Evolutionary conservation across 2,797 vertebrate species (phyloP).

Genomic region (Oceanodroma leucorhoa): DNA sequence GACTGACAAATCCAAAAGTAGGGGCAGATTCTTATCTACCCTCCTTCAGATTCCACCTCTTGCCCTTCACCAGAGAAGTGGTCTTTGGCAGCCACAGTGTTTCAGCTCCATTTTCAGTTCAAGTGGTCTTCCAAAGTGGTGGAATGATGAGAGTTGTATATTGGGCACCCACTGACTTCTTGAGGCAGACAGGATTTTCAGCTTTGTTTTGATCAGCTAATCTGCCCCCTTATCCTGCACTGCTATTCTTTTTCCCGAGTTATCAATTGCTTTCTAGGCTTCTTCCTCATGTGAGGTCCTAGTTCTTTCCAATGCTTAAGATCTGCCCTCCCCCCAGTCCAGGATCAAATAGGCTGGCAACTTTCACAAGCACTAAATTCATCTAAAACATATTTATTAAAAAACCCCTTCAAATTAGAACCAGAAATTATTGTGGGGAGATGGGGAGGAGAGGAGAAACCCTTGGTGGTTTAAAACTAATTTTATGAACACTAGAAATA

Average conservation of each 20-base stretch:
- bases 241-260: not conserved
- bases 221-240: not conserved
- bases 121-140: not conserved
- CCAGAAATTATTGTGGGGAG: constrained; percentile 16
- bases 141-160: not conserved
- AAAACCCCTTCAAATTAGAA: not conserved
- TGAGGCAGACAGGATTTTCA: not conserved
- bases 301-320: not conserved
- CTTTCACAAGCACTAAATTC: not conserved
- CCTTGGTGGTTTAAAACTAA: constrained; percentile 35
- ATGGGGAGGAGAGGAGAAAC: not conserved
- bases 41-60: not conserved
- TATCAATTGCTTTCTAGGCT: not conserved
- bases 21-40: not conserved
- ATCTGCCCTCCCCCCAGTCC: not conserved
- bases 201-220: not conserved
- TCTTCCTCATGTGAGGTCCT: not conserved
- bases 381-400: constrained; percentile 7
- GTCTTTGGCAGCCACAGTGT: not conserved
- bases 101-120: not conserved
- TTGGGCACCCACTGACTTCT: not conserved
- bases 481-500: constrained; percentile 24
- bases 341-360: not conserved
- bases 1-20: not conserved
- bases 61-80: not conserved